Base-by-base conservation (phyloP, 2,888 invertebrate genomes). In the Blastobasis adustella region DNA sequence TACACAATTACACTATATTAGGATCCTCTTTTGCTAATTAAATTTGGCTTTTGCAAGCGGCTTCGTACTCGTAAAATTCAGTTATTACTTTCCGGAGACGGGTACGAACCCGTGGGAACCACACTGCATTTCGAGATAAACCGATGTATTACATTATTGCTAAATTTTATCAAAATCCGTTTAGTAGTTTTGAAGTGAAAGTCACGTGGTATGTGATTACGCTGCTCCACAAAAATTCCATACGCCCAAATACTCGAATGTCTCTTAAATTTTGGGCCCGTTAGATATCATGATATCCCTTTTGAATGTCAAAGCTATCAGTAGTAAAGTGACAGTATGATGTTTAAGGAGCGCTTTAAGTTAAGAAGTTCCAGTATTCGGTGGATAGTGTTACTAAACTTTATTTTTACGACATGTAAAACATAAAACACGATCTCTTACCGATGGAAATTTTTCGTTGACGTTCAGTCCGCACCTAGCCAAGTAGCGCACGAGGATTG, bases 391-490 rank as follows among this genome's bases (percentile, higher is more conserved):
- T 23, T 42, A 6, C 42, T 42, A 8, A 8, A 5, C 9, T 1
- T 42, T 42, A 9, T n/a, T 8, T 6, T 42, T 5, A n/a, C 5
- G 9, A n/a, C 42, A n/a, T 10, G 9, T 9, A 9, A 5, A n/a
- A 40, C 42, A n/a, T 7, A n/a, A n/a, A 7, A 40, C 41, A 7
- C 9, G 5, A 10, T 1, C 6, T 40, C 55, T 61, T 61, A 79
- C 85, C 48, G 76, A 58, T 5, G 72, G 67, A 54, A 69, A 79
- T 8, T 55, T 60, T 71, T 82, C 79, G 59, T 87, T 79, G 1
- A 80, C 60, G 54, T 86, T 66, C 50, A 78, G 82, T 4, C 84
- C 84, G 54, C 71, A 54, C 5, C 61, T 55, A 1, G 79, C 59
- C 40, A 87, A 63, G 38, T 67, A 60, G 4, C 61, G 60, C 23